Percentiles rank a stretch among this genome's conserved stretches.
phyloP scores from a whole-genome alignment of 1,140 invertebrate genomes.

The Bombyx mandarina region DNA sequence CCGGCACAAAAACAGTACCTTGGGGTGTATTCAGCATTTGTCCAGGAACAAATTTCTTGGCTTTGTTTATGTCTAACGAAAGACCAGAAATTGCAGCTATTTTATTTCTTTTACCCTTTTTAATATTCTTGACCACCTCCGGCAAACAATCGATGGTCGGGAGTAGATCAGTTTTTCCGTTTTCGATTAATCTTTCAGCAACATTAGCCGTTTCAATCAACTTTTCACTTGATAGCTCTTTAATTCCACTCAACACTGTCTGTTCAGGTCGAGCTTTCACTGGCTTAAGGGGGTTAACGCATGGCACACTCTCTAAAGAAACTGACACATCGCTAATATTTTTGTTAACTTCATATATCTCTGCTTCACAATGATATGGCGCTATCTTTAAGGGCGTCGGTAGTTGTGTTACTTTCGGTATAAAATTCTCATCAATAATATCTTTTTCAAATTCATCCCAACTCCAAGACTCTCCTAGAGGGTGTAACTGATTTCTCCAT shows the following conservation, averaged over 20 bases:
- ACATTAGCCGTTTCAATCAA: constrained; percentile 73
- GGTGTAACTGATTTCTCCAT: constrained; percentile 73
- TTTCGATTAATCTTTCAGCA: constrained; percentile 70
- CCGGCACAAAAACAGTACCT: constrained; percentile 79
- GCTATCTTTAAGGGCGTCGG: constrained; percentile 69
- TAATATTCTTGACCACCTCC: constrained; percentile 75
- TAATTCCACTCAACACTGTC: constrained; percentile 64
- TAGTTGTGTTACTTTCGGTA: constrained; percentile 59
- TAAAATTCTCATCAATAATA: constrained; percentile 36
- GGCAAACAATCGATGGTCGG: constrained; percentile 77
- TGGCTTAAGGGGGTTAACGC: constrained; percentile 74
- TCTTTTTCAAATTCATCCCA: constrained; percentile 76
- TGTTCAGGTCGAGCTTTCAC: constrained; percentile 69
- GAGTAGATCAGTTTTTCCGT: constrained; percentile 70
- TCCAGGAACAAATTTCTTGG: constrained; percentile 77
- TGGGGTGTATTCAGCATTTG: constrained; percentile 79
- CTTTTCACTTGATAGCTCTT: constrained; percentile 67
- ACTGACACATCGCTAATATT: constrained; percentile 70
- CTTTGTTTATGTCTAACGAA: constrained; percentile 75
- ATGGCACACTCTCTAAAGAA: constrained; percentile 75
- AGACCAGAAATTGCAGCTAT: constrained; percentile 75
- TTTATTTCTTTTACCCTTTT: constrained; percentile 72
- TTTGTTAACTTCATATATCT: constrained; percentile 53
- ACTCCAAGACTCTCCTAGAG: constrained; percentile 73
- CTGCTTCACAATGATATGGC: constrained; percentile 64